Evolutionary conservation across 2,797 vertebrate species (phyloP).

Genomic region (Danio aesculapii): DNA sequence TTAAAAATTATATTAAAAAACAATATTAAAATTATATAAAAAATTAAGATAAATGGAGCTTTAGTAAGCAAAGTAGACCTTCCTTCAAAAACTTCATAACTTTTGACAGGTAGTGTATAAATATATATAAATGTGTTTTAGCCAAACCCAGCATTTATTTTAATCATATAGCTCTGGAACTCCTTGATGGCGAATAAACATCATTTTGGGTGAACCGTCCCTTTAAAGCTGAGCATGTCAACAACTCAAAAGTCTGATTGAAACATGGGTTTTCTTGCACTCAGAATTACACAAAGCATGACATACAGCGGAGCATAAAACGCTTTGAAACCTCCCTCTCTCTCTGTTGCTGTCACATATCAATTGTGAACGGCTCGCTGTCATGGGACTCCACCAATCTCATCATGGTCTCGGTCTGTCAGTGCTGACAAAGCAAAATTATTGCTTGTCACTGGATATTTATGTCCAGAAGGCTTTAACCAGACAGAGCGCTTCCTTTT

Average conservation of each 20-base stretch:
- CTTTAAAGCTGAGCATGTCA: constrained; percentile 50
- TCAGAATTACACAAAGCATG: constrained; percentile 44
- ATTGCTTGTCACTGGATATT: constrained; percentile 66
- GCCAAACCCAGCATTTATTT: too few relatives aligned
- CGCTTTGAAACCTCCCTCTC: constrained; percentile 48
- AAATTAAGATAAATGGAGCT: too few relatives aligned
- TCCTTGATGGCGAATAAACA: background rate
- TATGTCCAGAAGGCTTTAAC: constrained; percentile 64
- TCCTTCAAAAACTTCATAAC: too few relatives aligned
- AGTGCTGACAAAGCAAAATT: constrained; percentile 65
- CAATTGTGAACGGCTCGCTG: constrained; percentile 59
- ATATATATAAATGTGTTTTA: too few relatives aligned
- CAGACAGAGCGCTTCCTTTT: constrained; percentile 66
- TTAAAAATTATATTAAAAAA: too few relatives aligned
- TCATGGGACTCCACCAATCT: constrained; percentile 57
- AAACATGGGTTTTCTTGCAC: constrained; percentile 55
- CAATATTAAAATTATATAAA: too few relatives aligned
- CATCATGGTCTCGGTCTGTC: constrained; percentile 52
- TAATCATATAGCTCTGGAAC: background rate
- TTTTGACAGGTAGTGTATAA: too few relatives aligned
- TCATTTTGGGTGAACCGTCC: constrained; percentile 4
- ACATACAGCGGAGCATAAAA: constrained; percentile 52
- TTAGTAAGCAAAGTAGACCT: too few relatives aligned
- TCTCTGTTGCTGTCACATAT: constrained; percentile 59
- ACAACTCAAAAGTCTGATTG: constrained; percentile 56